phyloP scores from a whole-genome alignment of 2,113 vertebrate species.

The Naja naja region DNA sequence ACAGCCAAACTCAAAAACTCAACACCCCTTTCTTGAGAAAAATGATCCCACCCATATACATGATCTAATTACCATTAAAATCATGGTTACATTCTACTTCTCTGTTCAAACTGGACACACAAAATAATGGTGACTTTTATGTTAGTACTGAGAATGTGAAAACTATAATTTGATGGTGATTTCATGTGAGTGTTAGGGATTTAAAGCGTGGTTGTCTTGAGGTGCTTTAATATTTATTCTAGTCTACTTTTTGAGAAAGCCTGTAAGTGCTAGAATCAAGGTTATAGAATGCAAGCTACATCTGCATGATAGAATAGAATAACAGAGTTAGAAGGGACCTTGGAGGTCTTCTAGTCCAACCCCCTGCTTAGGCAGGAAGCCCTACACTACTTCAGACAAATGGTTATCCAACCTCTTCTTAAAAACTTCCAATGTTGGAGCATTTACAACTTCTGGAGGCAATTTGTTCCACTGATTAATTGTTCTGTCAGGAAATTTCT shows the following conservation, averaged over 20 bases:
- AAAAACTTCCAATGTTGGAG: no score
- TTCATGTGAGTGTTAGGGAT: neutral
- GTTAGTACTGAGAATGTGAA: neutral
- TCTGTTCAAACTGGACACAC: neutral
- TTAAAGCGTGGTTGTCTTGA: neutral
- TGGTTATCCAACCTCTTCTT: no score
- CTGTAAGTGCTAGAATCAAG: neutral
- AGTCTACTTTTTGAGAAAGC: neutral
- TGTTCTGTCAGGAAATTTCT: no score
- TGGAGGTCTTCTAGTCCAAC: no score
- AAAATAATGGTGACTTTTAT: neutral
- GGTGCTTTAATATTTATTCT: neutral
- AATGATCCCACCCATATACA: neutral
- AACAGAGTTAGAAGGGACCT: no score
- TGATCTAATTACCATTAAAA: neutral
- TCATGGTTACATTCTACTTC: neutral
- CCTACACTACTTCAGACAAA: no score
- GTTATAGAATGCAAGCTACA: neutral
- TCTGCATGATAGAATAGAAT: neutral
- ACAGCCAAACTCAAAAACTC: neutral
- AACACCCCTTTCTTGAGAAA: no score
- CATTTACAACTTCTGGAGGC: no score
- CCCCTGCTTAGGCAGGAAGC: no score
- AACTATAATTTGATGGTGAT: neutral
- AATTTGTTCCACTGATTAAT: no score